These are phyloP conservation scores for Erpobdella octoculata DNA, from an alignment of 2,888 invertebrate species.

Conservation along the genomic window DNA sequence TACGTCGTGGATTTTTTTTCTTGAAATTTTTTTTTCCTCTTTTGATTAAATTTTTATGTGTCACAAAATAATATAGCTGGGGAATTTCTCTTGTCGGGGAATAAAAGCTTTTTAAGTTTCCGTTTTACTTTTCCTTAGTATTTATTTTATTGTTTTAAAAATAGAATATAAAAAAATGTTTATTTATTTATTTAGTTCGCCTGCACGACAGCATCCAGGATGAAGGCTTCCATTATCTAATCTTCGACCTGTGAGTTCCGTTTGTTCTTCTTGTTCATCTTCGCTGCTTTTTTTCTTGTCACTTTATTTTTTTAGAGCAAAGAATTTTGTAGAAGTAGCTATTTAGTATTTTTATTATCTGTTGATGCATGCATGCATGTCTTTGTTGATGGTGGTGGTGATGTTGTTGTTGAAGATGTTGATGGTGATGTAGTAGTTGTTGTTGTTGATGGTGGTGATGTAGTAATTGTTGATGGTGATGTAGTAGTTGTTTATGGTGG, in stretches of 20 bases:
- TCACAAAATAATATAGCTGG: too few species aligned
- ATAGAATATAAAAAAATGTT: too few species aligned
- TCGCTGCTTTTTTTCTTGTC: too few species aligned
- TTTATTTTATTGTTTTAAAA: too few species aligned
- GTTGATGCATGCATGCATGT: neutral
- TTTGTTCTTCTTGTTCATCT: too few species aligned
- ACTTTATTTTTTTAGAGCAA: too few species aligned
- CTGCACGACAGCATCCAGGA: slow-evolving; percentile 99
- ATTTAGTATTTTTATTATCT: neutral
- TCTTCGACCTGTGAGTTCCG: slow-evolving; percentile 87
- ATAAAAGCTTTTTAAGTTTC: too few species aligned
- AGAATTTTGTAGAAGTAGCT: neutral
- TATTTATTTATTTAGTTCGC: slow-evolving; percentile 77
- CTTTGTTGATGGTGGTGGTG: neutral
- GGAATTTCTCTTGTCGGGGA: too few species aligned
- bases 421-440: neutral
- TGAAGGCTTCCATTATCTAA: slow-evolving; percentile 93
- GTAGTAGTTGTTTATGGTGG: slow-evolving; percentile 7
- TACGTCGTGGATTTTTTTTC: too few species aligned
- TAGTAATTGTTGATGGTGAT: neutral
- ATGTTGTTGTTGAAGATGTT: neutral
- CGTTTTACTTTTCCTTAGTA: too few species aligned
- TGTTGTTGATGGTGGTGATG: neutral
- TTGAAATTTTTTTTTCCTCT: too few species aligned
- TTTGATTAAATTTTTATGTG: too few species aligned